phyloP scores from a whole-genome alignment of 1,140 invertebrate species.

The Philotrypesis tridentata region DNA sequence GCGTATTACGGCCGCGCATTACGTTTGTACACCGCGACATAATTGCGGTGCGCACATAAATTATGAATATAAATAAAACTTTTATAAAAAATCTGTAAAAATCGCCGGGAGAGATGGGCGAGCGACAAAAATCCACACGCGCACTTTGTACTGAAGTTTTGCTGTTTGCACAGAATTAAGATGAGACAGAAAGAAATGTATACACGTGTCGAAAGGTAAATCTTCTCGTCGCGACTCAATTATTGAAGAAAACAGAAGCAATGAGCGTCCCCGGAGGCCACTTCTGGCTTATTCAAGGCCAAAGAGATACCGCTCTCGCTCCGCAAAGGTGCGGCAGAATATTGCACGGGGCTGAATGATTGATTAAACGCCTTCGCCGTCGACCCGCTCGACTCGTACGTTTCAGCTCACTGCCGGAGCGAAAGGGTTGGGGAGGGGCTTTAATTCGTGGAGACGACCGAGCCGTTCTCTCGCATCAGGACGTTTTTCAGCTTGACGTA shows the following conservation, averaged over 20 bases:
- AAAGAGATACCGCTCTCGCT: background rate
- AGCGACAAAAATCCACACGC: background rate
- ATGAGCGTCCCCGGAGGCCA: conserved; percentile 1
- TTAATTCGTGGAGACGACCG: background rate
- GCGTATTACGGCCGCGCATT: too few species aligned
- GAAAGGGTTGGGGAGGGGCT: background rate
- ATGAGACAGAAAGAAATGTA: background rate
- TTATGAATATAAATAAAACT: background rate
- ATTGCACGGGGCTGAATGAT: conserved; percentile 8
- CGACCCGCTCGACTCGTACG: background rate
- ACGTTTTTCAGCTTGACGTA: conserved; percentile 51
- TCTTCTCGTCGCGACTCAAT: background rate
- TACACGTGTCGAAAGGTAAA: background rate
- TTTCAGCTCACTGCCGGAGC: background rate
- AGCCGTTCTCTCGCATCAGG: background rate
- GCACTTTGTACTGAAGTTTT: background rate
- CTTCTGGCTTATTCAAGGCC: conserved; percentile 20
- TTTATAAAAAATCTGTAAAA: background rate
- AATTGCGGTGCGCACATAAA: too few species aligned
- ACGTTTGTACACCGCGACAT: too few species aligned
- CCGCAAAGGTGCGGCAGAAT: background rate
- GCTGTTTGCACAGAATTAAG: background rate
- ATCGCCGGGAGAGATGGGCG: background rate
- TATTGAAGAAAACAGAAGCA: conserved; percentile 9
- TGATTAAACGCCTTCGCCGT: conserved; percentile 13